Conservation (phyloP, 1,140 invertebrate genomes). For the Oreohelix idahoensis region DNA sequence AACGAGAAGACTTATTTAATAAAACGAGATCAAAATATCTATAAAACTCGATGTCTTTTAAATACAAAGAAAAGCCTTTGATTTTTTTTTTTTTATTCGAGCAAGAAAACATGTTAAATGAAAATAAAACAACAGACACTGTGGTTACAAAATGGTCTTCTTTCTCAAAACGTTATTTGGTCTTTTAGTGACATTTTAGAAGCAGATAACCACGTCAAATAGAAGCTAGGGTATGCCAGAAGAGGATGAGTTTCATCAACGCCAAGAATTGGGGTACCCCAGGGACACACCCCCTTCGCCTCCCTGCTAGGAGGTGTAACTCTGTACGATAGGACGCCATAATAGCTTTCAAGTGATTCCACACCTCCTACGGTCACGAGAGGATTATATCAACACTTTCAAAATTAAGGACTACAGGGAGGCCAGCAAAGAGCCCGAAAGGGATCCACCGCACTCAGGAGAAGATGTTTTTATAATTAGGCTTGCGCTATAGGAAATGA, state of each 20-base stretch:
- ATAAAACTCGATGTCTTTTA: too few relatives aligned
- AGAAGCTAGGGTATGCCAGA: background rate
- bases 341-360: slow-evolving; percentile 18
- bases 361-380: slow-evolving; percentile 13
- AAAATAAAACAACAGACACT: too few relatives aligned
- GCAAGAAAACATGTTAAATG: too few relatives aligned
- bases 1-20: too few relatives aligned
- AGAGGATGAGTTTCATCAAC: background rate
- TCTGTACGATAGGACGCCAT: background rate
- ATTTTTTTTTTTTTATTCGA: too few relatives aligned
- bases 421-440: background rate
- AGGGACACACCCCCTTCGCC: background rate
- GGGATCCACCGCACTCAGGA: background rate
- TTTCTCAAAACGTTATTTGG: too few relatives aligned
- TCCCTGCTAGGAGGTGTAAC: background rate
- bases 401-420: background rate
- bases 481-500: background rate
- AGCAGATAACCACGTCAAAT: background rate
- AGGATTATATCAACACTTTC: slow-evolving; percentile 22
- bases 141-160: too few relatives aligned
- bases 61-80: too few relatives aligned
- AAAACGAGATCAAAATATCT: too few relatives aligned
- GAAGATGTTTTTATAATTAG: slow-evolving; percentile 10
- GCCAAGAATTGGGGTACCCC: background rate
- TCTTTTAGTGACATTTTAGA: background rate